These are phyloP conservation scores for Caenorhabditis japonica DNA, from an alignment of 2,888 invertebrate species.

Conservation along the genomic window DNA sequence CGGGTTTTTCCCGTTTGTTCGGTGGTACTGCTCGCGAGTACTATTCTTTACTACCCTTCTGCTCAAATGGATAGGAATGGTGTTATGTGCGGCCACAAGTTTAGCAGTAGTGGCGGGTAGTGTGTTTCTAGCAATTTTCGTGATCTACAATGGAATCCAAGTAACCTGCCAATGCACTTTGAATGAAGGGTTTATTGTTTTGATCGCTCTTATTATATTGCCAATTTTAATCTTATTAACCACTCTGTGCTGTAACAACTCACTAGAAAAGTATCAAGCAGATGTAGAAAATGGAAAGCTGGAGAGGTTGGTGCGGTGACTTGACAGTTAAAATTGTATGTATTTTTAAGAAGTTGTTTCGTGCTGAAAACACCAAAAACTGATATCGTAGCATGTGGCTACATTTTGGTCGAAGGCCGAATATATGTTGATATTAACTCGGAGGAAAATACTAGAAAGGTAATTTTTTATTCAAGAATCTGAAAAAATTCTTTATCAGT, in stretches of 20 bases:
- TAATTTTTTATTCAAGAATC: constrained; percentile 7
- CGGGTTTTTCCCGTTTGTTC: constrained; percentile 38
- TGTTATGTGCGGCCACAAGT: constrained; percentile 58
- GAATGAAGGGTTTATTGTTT: constrained; percentile 61
- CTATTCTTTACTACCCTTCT: constrained; percentile 49
- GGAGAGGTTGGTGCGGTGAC: constrained; percentile 19
- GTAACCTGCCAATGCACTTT: constrained; percentile 65
- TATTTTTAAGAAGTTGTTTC: constrained; percentile 46
- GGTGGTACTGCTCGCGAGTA: constrained; percentile 53
- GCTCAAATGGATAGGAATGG: constrained; percentile 60
- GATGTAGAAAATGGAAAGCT: constrained; percentile 61
- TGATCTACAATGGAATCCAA: constrained; percentile 67
- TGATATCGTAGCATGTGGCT: constrained; percentile 61
- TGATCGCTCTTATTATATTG: constrained; percentile 43
- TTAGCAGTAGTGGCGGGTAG: constrained; percentile 59
- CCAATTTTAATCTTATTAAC: constrained; percentile 63
- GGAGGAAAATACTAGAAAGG: constrained; percentile 51
- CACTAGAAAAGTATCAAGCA: constrained; percentile 63
- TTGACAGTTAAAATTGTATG: background rate
- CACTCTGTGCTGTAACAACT: constrained; percentile 68
- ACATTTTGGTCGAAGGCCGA: constrained; percentile 60
- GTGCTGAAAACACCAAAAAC: constrained; percentile 59
- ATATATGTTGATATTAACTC: constrained; percentile 19
- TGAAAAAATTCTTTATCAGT: no score
- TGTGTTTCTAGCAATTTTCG: constrained; percentile 63